Conservation (phyloP, 2,888 invertebrate genomes). For the Drosophila ezoana region DNA sequence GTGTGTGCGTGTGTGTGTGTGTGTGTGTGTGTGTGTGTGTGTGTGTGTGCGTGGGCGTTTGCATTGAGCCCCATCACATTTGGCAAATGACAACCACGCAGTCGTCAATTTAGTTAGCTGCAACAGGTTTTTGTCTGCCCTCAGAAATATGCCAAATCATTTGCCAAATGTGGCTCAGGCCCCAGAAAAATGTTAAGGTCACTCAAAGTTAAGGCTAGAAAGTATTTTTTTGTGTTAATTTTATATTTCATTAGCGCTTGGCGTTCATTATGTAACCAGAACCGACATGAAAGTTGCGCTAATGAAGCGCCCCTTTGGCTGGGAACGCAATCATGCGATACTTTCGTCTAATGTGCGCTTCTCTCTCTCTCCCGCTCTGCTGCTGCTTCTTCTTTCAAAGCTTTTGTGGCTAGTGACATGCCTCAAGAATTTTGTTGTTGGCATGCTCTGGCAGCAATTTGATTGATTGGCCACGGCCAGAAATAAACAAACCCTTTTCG, state of each 20-base stretch:
- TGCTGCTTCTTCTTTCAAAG: slow-evolving; percentile 1
- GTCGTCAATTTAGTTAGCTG: slow-evolving; percentile 20
- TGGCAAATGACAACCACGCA: slow-evolving; percentile 49
- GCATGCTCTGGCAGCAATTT: slow-evolving; percentile 40
- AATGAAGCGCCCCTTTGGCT: slow-evolving; percentile 61
- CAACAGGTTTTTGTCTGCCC: slow-evolving; percentile 23
- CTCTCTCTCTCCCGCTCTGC: not conserved
- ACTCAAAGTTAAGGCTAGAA: slow-evolving; percentile 56
- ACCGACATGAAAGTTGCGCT: slow-evolving; percentile 65
- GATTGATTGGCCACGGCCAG: slow-evolving; percentile 72
- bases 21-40: not conserved
- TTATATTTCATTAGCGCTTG: slow-evolving; percentile 22
- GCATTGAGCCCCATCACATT: slow-evolving; percentile 51
- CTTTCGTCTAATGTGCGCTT: slow-evolving; percentile 49
- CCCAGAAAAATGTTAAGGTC: slow-evolving; percentile 62
- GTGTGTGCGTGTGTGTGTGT: not conserved
- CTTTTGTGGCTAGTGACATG: slow-evolving; percentile 35
- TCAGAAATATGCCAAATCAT: slow-evolving; percentile 49
- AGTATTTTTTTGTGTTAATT: slow-evolving; percentile 51
- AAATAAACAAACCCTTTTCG: slow-evolving; percentile 51
- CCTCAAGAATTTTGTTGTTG: slow-evolving; percentile 22
- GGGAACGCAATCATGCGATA: slow-evolving; percentile 57
- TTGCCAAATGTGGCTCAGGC: slow-evolving; percentile 42
- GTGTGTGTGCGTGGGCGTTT: slow-evolving; percentile 18
- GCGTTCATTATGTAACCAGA: slow-evolving; percentile 71